Percentiles rank a stretch among this genome's conserved stretches.
Conservation (phyloP, 2,797 vertebrate genomes). For the Pantherophis vulpinus region DNA sequence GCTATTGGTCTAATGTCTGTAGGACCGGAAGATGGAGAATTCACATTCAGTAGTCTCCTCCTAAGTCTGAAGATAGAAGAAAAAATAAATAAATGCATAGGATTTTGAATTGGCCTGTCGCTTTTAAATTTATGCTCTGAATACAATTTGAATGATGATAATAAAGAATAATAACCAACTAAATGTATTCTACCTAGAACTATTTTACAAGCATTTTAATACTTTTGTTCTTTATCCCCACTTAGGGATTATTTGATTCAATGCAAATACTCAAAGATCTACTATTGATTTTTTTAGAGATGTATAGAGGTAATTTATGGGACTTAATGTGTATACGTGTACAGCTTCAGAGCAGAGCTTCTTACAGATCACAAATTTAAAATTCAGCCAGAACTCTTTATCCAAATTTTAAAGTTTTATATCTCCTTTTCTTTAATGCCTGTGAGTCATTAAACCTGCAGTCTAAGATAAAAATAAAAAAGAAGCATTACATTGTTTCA, state of each 20-base stretch:
- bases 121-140: neutral
- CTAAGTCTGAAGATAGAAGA: neutral
- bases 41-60: neutral
- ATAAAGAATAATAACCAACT: neutral
- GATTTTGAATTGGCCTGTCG: neutral
- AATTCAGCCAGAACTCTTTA: neutral
- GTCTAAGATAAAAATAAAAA: neutral
- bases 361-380: neutral
- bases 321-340: neutral
- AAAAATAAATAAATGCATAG: too few relatives aligned
- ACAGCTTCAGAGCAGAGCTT: neutral
- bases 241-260: neutral
- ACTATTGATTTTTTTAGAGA: neutral
- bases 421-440: neutral
- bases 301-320: neutral
- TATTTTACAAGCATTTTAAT: neutral
- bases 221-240: neutral
- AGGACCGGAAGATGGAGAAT: neutral
- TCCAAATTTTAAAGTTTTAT: neutral
- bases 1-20: neutral
- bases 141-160: neutral
- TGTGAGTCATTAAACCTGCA: neutral
- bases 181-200: neutral
- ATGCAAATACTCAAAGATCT: neutral
- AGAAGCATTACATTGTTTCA: neutral